Conservation (phyloP, 2,797 vertebrate genomes). For the Lemur catta region DNA sequence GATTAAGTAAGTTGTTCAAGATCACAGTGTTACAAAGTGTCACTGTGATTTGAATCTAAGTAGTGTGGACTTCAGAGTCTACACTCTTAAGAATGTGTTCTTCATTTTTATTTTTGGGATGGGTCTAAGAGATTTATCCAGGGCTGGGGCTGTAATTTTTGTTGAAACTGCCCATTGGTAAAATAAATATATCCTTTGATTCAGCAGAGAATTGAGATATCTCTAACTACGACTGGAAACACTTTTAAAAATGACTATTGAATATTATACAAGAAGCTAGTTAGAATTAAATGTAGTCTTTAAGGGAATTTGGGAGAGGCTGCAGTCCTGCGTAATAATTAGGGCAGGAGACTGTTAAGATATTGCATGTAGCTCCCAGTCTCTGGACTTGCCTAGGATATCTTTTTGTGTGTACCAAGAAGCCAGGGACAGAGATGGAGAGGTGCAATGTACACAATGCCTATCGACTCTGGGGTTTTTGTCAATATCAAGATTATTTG, state of each 20-base stretch:
- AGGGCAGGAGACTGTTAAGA: constrained; percentile 59
- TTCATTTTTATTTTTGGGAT: neutral
- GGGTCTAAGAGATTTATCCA: neutral
- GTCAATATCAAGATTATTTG: constrained; percentile 72
- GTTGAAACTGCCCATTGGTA: neutral
- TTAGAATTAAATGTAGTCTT: neutral
- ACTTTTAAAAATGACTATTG: neutral
- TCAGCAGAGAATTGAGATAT: neutral
- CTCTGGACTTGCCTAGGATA: neutral
- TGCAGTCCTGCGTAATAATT: neutral
- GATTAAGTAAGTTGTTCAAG: neutral
- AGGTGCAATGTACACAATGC: constrained; percentile 61
- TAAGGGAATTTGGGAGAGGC: neutral
- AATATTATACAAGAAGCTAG: neutral
- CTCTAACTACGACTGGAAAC: neutral
- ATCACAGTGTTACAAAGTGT: neutral
- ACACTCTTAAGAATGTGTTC: neutral
- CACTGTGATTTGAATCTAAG: neutral
- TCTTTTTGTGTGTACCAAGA: constrained; percentile 27
- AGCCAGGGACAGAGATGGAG: constrained; percentile 38
- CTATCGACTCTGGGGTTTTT: constrained; percentile 52
- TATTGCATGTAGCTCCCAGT: neutral
- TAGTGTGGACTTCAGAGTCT: neutral
- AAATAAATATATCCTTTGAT: constrained; percentile 5
- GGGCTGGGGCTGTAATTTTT: neutral